Conservation (phyloP, 2,888 invertebrate genomes). For the Osmoderma eremita region DNA sequence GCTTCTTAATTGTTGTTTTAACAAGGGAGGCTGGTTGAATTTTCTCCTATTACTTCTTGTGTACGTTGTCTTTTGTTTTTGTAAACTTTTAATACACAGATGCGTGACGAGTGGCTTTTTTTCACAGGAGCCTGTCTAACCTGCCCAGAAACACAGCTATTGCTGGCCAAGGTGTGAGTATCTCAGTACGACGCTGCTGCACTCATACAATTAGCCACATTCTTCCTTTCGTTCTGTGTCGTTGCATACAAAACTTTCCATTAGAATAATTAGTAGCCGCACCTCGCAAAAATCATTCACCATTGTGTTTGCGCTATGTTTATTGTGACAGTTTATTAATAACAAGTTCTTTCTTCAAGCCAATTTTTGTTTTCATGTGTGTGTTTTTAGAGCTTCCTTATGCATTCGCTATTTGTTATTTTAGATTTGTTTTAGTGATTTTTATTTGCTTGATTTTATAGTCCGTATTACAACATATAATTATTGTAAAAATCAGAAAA, state of each 20-base stretch:
- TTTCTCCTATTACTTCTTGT: slow-evolving; percentile 30
- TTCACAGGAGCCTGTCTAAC: slow-evolving; percentile 46
- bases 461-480: too few species aligned
- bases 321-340: too few species aligned
- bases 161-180: slow-evolving; percentile 46
- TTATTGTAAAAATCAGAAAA: too few species aligned
- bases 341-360: too few species aligned
- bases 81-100: slow-evolving; percentile 20
- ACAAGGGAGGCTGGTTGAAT: slow-evolving; percentile 39
- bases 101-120: slow-evolving; percentile 44
- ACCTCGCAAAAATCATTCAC: too few species aligned
- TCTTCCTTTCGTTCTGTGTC: slow-evolving; percentile 17
- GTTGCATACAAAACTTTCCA: not conserved
- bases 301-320: too few species aligned
- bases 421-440: too few species aligned
- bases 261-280: not conserved
- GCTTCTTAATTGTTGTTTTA: slow-evolving; percentile 8
- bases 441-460: too few species aligned
- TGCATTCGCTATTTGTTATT: too few species aligned
- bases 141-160: slow-evolving; percentile 43
- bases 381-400: too few species aligned
- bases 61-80: slow-evolving; percentile 16
- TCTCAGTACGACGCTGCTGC: slow-evolving; percentile 30
- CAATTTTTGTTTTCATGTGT: too few species aligned
- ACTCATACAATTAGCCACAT: slow-evolving; percentile 5